Base-by-base conservation (phyloP, 2,888 invertebrate species). In the Papilio gigon region DNA sequence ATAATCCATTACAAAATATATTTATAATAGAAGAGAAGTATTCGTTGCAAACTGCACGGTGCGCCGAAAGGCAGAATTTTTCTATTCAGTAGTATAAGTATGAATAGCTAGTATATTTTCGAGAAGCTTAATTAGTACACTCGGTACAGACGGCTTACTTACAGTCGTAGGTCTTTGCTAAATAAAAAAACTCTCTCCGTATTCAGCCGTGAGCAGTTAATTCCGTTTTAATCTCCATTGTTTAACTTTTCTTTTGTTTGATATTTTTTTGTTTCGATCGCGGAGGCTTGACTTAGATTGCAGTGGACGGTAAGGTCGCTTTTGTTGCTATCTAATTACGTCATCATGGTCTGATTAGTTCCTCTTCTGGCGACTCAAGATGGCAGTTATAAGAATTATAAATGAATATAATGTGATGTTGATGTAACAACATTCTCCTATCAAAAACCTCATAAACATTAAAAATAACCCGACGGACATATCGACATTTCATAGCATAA, bases 151-250 rank as follows among this genome's bases (percentile, higher is more conserved):
- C 27, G 53, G 53, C 53, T 27, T 53, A 53, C 17, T 53, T 53
- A 30, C 53, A 53, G 30, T 53, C 53, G 27, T 30, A 53, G 53
- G 53, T 53, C 53, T 53, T 53, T 30, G 53, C 30, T 53, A 53
- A 53, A 30, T 53, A 30, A 53, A 53, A 56, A 56, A 56, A 27
- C 53, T 56, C 53, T 6, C n/a, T 8, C 53, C 53, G 53, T 56
- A 56, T 56, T 56, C 53, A 56, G 53, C 53, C 53, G 53, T 56
- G 53, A 56, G 53, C 53, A 30, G 53, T 56, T 56, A 56, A 56
- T 56, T 56, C 53, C 53, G 53, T 56, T 56, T 56, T 30, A 56
- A 56, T 56, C 53, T 30, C 53, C 53, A 56, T 56, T 56, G 53
- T 56, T 56, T 56, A 30, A 56, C 2, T 30, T 30, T 56, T 56